Percentiles rank a stretch among this genome's conserved stretches.
Evolutionary conservation across 2,113 vertebrate genomes (phyloP).

Genomic region (Nyctibius bracteatus): DNA sequence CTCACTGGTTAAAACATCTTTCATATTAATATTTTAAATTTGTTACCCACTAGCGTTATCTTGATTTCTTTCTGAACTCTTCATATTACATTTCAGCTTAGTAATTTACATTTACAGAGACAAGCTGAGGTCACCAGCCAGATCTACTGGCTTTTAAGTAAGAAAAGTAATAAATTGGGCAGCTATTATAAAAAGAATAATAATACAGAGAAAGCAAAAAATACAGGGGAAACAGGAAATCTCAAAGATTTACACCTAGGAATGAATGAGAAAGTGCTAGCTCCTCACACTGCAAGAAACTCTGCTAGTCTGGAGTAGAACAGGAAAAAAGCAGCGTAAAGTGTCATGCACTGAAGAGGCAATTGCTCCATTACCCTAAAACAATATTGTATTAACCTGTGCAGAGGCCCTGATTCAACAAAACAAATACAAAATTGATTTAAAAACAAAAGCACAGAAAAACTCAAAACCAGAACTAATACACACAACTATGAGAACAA

Average conservation of each 20-base stretch:
- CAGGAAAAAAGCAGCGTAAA: not conserved
- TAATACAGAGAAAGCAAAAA: not conserved
- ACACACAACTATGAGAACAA: not conserved
- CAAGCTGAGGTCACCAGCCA: not conserved
- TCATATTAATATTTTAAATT: not conserved
- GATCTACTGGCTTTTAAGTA: not conserved
- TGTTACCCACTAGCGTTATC: not conserved
- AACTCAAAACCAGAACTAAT: not conserved
- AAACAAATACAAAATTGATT: not conserved
- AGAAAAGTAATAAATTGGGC: not conserved
- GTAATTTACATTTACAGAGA: not conserved
- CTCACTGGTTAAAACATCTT: not conserved
- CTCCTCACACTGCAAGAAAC: not conserved
- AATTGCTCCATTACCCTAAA: not conserved
- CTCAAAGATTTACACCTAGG: not conserved
- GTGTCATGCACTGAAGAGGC: not conserved
- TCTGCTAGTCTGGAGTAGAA: not conserved
- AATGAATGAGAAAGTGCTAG: not conserved
- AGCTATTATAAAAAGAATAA: not conserved
- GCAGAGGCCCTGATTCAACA: not conserved
- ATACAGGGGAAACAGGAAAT: not conserved
- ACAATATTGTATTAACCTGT: not conserved
- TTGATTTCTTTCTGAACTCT: not conserved
- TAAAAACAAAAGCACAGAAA: not conserved
- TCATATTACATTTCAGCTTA: not conserved